These are phyloP conservation scores for Rhabdomys pumilio DNA, from an alignment of 2,797 vertebrate genomes.

Conservation along the genomic window DNA sequence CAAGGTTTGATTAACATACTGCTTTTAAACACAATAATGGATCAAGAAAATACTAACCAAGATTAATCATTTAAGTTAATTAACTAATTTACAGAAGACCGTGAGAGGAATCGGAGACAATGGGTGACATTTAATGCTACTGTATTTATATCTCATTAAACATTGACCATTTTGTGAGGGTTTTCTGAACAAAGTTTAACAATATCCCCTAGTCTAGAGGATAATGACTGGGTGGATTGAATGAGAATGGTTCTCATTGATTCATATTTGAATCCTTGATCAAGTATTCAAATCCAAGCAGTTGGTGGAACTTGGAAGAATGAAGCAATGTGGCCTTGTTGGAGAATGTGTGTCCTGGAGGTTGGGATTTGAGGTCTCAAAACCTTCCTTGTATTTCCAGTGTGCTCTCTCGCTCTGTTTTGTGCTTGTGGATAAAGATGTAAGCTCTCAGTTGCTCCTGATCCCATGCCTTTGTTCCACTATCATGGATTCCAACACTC, in stretches of 20 bases:
- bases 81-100: conserved; percentile 58
- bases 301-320: not conserved
- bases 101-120: conserved; percentile 53
- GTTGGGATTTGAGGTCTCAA: not conserved
- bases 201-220: not conserved
- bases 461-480: not conserved
- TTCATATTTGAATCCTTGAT: not conserved
- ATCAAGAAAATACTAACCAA: conserved; percentile 68
- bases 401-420: not conserved
- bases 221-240: not conserved
- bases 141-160: conserved; percentile 55
- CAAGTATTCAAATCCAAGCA: no score
- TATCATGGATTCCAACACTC: not conserved
- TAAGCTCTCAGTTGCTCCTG: not conserved
- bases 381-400: not conserved
- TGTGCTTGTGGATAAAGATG: not conserved
- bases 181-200: conserved; percentile 55
- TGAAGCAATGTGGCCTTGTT: not conserved
- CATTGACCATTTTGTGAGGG: conserved; percentile 41
- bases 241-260: not conserved
- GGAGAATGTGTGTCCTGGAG: not conserved
- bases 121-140: conserved; percentile 49
- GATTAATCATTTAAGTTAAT: conserved; percentile 71
- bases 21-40: conserved; percentile 64
- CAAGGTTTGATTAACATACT: conserved; percentile 63